phyloP scores from a whole-genome alignment of 2,888 invertebrate genomes.

The Ophion slaviceki region DNA sequence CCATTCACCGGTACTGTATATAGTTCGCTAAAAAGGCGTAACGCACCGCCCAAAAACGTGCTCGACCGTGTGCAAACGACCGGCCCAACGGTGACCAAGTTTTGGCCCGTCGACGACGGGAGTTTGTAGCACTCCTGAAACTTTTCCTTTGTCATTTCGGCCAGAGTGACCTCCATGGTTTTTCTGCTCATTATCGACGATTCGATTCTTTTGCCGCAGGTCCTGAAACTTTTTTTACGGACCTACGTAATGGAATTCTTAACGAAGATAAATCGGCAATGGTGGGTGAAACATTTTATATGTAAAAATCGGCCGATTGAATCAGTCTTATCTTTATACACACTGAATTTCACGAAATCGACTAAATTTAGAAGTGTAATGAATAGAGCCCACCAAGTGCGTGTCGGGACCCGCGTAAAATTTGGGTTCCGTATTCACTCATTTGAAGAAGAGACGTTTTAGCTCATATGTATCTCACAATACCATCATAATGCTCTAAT shows the following conservation, averaged over 20 bases:
- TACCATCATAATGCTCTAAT: no score
- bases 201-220: conserved; percentile 32
- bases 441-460: no score
- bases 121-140: conserved; percentile 85
- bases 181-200: conserved; percentile 86
- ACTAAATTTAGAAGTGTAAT: no score
- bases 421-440: no score
- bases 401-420: no score
- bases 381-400: no score
- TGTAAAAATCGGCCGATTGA: no score
- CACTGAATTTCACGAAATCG: no score
- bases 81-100: conserved; percentile 83
- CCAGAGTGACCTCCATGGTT: conserved; percentile 86
- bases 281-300: no score
- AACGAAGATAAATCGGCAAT: neutral
- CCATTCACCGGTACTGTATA: neutral
- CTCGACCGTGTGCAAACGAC: conserved; percentile 86
- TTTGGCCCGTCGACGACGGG: conserved; percentile 84
- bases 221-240: conserved; percentile 38
- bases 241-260: neutral
- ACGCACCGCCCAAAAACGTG: conserved; percentile 87
- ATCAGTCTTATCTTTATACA: no score
- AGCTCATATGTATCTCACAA: no score
- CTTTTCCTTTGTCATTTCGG: conserved; percentile 83
- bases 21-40: conserved; percentile 12